Base-by-base conservation (phyloP, 2,888 invertebrate genomes). In the Oscheius sp. region DNA sequence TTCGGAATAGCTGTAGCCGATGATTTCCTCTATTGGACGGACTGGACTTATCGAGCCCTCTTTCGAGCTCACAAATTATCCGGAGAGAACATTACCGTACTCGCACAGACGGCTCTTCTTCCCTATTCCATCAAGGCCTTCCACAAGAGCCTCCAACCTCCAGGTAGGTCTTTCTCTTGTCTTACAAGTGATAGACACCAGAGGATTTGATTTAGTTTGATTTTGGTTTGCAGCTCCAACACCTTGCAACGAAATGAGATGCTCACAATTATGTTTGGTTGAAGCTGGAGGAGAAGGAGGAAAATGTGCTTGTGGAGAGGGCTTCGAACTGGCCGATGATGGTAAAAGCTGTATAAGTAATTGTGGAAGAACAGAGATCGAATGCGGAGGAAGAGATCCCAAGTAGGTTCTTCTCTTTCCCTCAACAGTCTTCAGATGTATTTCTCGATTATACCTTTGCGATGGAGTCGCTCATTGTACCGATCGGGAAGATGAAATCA, bases 111-210 rank as follows among this genome's bases (percentile, higher is more conserved):
- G 69, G 94, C 96, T 70, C 93, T 94, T 0, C 94, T 95, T 87
- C 96, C 96, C 0, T 90, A 96, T 5, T 95, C 95, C 3, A 93
- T 97, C 75, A 95, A 95, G 86, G 94, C 96, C 0, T 93, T 94
- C 84, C 96, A 97, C 88, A 93, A 94, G 0, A 92, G 93, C 0
- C 88, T 95, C 57, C 97, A 97, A 88, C 96, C 95, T 1, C 57
- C 78, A 34, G 86, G 88, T 88, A 72, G 76, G 82, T 70, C 8
- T n/a, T 17, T 68, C 3, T 29, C 27, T 29, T 1, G 2, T n/a
- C n/a, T 50, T 27, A 29, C n/a, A n/a, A n/a, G n/a, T n/a, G n/a
- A n/a, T n/a, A n/a, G n/a, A n/a, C n/a, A n/a, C n/a, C n/a, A n/a
- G n/a, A n/a, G n/a, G n/a, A n/a, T n/a, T n/a, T n/a, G n/a, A n/a